These are phyloP conservation scores for Emys orbicularis DNA, from an alignment of 2,797 vertebrate genomes.

Conservation along the genomic window DNA sequence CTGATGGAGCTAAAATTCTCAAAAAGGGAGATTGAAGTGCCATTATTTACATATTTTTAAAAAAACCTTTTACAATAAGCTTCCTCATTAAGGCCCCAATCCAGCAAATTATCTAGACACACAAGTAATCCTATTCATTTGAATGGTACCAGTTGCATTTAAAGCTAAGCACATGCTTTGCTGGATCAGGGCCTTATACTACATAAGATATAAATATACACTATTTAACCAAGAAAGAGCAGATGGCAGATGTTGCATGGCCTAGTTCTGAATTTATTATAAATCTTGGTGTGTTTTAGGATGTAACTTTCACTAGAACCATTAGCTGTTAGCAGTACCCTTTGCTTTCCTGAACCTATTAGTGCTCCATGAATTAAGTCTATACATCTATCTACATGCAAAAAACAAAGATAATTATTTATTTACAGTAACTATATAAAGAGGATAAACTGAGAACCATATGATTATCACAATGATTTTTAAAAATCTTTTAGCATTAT, in stretches of 20 bases:
- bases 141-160: not conserved
- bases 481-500: not conserved
- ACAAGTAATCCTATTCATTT: not conserved
- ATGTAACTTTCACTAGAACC: not conserved
- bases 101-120: not conserved
- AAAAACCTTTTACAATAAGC: not conserved
- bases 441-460: constrained; percentile 19
- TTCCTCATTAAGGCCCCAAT: not conserved
- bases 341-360: constrained; percentile 6
- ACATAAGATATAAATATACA: not conserved
- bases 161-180: not conserved
- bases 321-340: not conserved
- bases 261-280: not conserved
- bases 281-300: not conserved
- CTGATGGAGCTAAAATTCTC: not conserved
- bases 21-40: not conserved
- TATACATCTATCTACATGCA: not conserved
- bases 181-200: not conserved
- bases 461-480: not conserved
- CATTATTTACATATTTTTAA: not conserved
- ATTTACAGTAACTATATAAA: constrained; percentile 25
- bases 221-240: not conserved
- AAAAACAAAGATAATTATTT: not conserved
- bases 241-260: not conserved
- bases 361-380: constrained; percentile 2